Percentiles rank a stretch among this genome's conserved stretches.
phyloP scores from a whole-genome alignment of 2,888 invertebrate species.

The Dichetophora obliterata region DNA sequence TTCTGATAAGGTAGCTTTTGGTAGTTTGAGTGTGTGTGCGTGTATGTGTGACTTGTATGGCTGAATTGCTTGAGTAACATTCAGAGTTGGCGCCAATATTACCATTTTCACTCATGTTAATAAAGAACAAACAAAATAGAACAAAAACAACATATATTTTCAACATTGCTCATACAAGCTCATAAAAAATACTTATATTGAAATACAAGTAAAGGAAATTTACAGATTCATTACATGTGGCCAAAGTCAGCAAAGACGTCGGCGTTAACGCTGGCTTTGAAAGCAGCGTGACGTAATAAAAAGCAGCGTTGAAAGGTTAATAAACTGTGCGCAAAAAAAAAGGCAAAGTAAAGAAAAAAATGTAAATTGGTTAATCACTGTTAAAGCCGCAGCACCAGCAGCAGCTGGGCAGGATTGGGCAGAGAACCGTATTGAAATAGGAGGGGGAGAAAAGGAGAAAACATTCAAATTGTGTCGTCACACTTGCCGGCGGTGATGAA shows the following conservation, averaged over 20 bases:
- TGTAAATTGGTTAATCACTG: conserved; percentile 19
- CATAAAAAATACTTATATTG: no score
- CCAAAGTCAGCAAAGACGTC: background rate
- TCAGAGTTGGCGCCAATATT: no score
- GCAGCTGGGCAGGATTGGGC: background rate
- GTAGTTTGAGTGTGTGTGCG: no score
- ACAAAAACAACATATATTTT: no score
- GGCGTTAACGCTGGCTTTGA: background rate
- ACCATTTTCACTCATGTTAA: no score
- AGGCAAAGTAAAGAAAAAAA: conserved; percentile 9
- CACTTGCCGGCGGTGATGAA: conserved; percentile 30
- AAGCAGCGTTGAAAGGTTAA: conserved; percentile 11
- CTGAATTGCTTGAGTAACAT: no score
- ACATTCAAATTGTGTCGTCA: conserved; percentile 25
- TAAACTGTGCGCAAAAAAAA: conserved; percentile 29
- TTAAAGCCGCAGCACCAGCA: background rate
- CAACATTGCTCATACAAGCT: no score
- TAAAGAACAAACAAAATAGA: no score
- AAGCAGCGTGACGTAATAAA: conserved; percentile 3
- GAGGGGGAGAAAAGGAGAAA: background rate
- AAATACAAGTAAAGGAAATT: background rate
- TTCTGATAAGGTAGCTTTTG: no score
- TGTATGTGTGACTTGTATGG: no score
- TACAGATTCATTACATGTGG: conserved; percentile 13
- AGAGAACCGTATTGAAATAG: background rate